Evolutionary conservation across 1,140 invertebrate genomes (phyloP), one percentile per base, ranked within the genome.

Genomic region (Drosophila cardini): DNA sequence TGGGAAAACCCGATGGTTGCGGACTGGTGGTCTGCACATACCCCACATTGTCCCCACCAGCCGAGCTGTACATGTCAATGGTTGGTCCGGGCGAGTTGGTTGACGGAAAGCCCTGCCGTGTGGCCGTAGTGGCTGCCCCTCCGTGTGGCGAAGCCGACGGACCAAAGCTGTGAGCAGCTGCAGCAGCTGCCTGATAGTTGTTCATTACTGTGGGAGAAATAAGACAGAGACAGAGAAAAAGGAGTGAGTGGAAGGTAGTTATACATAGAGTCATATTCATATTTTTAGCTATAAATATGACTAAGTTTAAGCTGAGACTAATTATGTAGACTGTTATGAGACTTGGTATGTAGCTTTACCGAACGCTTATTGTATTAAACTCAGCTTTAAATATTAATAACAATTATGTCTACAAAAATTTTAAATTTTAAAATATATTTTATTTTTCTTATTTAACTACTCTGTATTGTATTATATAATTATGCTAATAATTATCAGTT

Each of bases 21-120:
- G 97, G 97, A 93, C 96, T 98, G 89, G 97, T 96, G 78, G 97
- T 96, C 93, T 98, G 97, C 90, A 98, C 97, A 92, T 98, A 98
- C 91, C 96, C 96, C 55, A 97, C 96, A 92, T 96, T 95, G 92
- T 97, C 95, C 92, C 96, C 96, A 55, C 95, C 95, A 83, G 93
- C 95, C 84, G 96, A 96, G 93, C 95, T 96, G 94, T 97, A 98
- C 94, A 98, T 96, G 92, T 98, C 97, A 82, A 98, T 96, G 85
- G 95, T 94, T 2, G 96, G 96, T 50, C 96, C 96, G 40, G 97
- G 97, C 68, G 97, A 97, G 92, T 97, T 97, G 72, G 97, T 96
- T 15, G 97, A 95, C 18, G 97, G 96, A 93, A 98, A 98, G n/a
- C 94, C 95, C 65, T 94, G 94, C 91, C 96, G 93, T 90, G 94